A percentile compares a stretch with the other conserved stretches of the same genome.
These are phyloP conservation scores for Cylindroiulus punctatus DNA, from an alignment of 2,888 invertebrate species.

Conservation along the genomic window DNA sequence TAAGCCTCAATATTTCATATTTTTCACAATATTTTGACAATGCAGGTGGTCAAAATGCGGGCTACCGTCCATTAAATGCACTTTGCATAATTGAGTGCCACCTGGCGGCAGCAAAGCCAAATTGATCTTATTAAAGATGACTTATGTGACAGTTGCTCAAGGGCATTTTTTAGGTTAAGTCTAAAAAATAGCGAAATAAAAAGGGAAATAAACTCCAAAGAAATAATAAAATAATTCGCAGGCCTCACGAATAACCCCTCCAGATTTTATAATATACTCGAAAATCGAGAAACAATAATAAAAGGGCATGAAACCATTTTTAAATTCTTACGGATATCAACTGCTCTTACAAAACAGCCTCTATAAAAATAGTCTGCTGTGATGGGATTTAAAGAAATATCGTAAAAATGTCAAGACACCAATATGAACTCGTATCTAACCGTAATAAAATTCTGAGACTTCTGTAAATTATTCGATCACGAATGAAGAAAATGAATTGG, in stretches of 20 bases:
- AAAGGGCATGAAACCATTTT: not conserved
- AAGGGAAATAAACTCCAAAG: no score
- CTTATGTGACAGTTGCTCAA: not conserved
- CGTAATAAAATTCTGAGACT: not conserved
- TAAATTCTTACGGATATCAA: no score
- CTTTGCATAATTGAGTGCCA: slow-evolving; percentile 32
- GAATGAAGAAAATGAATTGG: slow-evolving; percentile 3
- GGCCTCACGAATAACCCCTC: no score
- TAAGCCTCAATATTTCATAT: not conserved
- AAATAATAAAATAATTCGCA: no score
- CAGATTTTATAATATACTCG: no score
- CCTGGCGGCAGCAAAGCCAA: not conserved
- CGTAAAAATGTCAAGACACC: slow-evolving; percentile 4
- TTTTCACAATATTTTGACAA: slow-evolving; percentile 24
- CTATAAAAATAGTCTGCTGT: not conserved
- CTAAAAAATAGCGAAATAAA: no score
- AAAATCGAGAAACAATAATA: no score
- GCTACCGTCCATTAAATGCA: not conserved
- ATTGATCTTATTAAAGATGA: not conserved
- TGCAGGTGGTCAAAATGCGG: not conserved
- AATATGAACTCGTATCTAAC: not conserved
- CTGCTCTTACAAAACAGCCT: no score
- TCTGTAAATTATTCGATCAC: not conserved
- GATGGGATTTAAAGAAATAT: not conserved
- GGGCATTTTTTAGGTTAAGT: no score